Evolutionary conservation across 2,113 vertebrate species (phyloP).

Genomic region (Erythrolamprus reginae): DNA sequence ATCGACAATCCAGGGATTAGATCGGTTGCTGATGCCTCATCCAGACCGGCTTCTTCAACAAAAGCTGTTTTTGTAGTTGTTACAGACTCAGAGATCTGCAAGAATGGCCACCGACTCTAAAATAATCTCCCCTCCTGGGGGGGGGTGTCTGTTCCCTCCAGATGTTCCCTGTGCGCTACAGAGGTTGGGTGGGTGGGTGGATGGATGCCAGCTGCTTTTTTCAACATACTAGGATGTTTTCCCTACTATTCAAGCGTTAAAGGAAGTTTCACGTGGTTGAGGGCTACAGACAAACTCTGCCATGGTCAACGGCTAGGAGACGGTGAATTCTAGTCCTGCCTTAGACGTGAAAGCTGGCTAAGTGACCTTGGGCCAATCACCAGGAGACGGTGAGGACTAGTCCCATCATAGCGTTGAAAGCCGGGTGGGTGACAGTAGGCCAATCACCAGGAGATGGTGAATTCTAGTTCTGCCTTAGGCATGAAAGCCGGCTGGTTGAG

Average conservation of each 20-base stretch:
- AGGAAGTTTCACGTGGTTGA: no score
- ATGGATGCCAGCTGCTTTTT: background rate
- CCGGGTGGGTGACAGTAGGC: no score
- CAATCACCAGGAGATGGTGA: no score
- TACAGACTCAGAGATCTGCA: background rate
- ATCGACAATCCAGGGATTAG: slow-evolving; percentile 21
- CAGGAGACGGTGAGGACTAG: no score
- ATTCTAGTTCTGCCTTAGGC: no score
- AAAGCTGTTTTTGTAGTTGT: background rate
- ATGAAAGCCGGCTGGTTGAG: no score
- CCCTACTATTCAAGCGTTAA: background rate
- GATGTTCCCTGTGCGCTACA: background rate
- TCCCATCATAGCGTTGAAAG: no score
- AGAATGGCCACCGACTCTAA: background rate
- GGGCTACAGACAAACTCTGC: no score
- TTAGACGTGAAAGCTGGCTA: no score
- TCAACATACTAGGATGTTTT: background rate
- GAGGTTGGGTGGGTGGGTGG: background rate
- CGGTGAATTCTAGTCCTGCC: no score
- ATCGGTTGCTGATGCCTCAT: background rate
- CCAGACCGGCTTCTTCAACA: background rate
- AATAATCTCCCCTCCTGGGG: background rate
- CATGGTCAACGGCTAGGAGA: no score
- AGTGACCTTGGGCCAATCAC: no score
- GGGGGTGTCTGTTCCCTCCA: background rate